Evolutionary conservation across 2,888 invertebrate species (phyloP).

Genomic region (Ephialtes manifestator): DNA sequence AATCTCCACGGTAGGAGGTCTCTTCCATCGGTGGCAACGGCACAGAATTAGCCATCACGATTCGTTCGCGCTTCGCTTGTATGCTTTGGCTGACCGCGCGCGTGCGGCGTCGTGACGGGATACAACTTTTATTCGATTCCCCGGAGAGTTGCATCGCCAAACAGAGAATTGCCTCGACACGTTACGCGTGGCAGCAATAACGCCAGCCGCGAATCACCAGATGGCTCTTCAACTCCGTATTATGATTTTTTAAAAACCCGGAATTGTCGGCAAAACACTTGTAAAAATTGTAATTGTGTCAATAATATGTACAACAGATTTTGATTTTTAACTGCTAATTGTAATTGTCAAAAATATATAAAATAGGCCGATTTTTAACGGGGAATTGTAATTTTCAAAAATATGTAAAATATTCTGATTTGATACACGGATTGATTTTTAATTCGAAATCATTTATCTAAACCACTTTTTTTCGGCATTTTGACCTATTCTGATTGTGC

Average conservation of each 20-base stretch:
- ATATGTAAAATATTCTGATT: too few relatives aligned
- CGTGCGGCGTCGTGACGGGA: background rate
- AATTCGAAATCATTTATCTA: too few relatives aligned
- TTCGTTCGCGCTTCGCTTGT: conserved; percentile 18
- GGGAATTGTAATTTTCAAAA: too few relatives aligned
- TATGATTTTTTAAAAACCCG: background rate
- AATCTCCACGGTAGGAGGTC: background rate
- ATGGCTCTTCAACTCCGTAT: background rate
- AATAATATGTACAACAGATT: too few relatives aligned
- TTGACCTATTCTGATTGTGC: too few relatives aligned
- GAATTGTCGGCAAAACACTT: background rate
- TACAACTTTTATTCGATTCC: background rate
- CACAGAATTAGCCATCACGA: conserved; percentile 19
- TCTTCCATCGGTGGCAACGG: conserved; percentile 2
- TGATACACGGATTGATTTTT: too few relatives aligned
- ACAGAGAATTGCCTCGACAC: background rate
- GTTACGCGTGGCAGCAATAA: background rate
- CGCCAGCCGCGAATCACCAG: background rate
- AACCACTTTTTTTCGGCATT: too few relatives aligned
- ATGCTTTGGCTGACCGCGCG: background rate
- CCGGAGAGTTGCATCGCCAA: background rate
- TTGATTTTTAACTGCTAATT: too few relatives aligned
- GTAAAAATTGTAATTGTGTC: background rate
- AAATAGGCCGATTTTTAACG: too few relatives aligned
- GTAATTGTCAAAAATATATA: too few relatives aligned